phyloP scores from a whole-genome alignment of 2,797 vertebrate species.

The Galagoides demidoff region DNA sequence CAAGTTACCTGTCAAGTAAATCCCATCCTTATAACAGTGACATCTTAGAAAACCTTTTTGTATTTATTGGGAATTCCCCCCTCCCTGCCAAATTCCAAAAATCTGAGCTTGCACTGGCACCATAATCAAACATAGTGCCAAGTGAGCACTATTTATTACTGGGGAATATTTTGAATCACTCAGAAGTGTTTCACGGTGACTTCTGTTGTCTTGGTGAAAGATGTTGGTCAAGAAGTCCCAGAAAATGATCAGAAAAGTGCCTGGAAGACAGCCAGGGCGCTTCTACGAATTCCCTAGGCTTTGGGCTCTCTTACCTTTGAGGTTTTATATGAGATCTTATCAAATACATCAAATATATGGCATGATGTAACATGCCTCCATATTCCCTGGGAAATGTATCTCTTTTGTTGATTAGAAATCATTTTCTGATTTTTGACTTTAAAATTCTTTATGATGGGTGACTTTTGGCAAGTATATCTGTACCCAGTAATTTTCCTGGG shows the following conservation, averaged over 20 bases:
- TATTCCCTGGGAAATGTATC: neutral
- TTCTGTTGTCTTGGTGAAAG: constrained; percentile 51
- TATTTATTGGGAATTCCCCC: neutral
- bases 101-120: neutral
- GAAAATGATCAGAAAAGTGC: constrained; percentile 34
- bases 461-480: constrained; percentile 49
- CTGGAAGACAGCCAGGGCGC: neutral
- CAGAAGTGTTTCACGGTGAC: neutral
- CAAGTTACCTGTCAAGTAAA: neutral
- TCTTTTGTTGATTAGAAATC: constrained; percentile 40
- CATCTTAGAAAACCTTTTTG: constrained; percentile 32
- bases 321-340: neutral
- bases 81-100: neutral
- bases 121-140: neutral
- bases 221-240: constrained; percentile 13
- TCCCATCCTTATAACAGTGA: neutral
- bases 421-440: constrained; percentile 50
- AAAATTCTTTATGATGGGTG: constrained; percentile 49
- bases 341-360: neutral
- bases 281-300: neutral
- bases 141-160: constrained; percentile 12
- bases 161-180: constrained; percentile 27
- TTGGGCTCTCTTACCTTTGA: neutral
- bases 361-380: neutral
- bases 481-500: constrained; percentile 21